Conservation (phyloP, 2,888 invertebrate genomes). For the Melieria picta region DNA sequence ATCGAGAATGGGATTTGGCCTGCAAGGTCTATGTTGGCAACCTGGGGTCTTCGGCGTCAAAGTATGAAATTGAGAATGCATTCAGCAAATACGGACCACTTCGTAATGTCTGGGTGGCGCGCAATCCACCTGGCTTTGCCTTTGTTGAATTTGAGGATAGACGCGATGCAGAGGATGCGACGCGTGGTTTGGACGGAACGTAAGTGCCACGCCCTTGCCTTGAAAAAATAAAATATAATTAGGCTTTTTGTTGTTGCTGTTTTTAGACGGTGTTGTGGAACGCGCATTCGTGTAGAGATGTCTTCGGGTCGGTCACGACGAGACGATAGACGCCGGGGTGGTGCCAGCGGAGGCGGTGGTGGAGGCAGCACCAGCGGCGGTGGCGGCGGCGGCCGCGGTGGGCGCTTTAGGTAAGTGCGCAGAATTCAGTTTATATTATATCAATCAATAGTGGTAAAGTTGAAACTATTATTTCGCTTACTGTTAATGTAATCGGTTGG, state of each 20-base stretch:
- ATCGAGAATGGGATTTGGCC: slow-evolving; percentile 81
- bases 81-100: slow-evolving; percentile 87
- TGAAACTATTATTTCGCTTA: too few species aligned
- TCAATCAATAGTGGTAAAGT: too few species aligned
- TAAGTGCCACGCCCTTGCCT: slow-evolving; percentile 67
- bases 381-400: slow-evolving; percentile 46
- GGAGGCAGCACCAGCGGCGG: slow-evolving; percentile 56
- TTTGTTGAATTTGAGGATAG: slow-evolving; percentile 89
- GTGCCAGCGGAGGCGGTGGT: slow-evolving; percentile 58
- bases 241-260: slow-evolving; percentile 26
- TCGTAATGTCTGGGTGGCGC: slow-evolving; percentile 89
- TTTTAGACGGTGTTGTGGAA: slow-evolving; percentile 85
- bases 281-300: slow-evolving; percentile 92
- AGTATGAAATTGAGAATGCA: slow-evolving; percentile 84
- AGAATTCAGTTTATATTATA: too few species aligned
- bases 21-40: slow-evolving; percentile 93
- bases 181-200: slow-evolving; percentile 83
- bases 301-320: slow-evolving; percentile 85
- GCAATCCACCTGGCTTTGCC: slow-evolving; percentile 90
- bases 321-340: slow-evolving; percentile 71
- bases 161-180: slow-evolving; percentile 86
- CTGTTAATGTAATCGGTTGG: too few species aligned
- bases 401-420: slow-evolving; percentile 60
- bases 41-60: slow-evolving; percentile 85
- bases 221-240: neutral